Percentiles rank a stretch among this genome's conserved stretches.
Evolutionary conservation across 2,113 vertebrate species (phyloP).

Genomic region (Sturnira hondurensis): DNA sequence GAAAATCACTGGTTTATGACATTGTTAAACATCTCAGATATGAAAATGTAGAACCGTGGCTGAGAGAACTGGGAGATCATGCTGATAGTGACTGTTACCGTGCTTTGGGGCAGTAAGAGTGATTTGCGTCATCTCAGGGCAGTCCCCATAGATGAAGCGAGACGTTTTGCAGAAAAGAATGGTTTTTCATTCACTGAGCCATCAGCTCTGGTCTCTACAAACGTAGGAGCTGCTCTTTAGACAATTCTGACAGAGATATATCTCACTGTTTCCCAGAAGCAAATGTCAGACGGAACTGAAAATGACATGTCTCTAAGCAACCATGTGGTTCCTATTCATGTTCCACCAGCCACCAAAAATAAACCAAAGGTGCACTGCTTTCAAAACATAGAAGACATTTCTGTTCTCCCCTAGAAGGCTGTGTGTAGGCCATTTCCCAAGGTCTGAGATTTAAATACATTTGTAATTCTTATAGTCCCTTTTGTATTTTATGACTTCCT

Average conservation of each 20-base stretch:
- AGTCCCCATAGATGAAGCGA: constrained; percentile 95
- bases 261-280: constrained; percentile 98
- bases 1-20: constrained; percentile 90
- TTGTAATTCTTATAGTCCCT: constrained; percentile 83
- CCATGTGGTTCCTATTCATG: constrained; percentile 99
- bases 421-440: constrained; percentile 84
- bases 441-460: constrained; percentile 85
- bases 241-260: constrained; percentile 90
- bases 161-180: constrained; percentile 87
- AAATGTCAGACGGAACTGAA: constrained; percentile 97
- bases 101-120: constrained; percentile 98
- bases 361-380: constrained; percentile 99
- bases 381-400: constrained; percentile 86
- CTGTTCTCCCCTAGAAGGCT: constrained; percentile 77
- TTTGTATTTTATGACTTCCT: constrained; percentile 78
- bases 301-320: constrained; percentile 97
- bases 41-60: constrained; percentile 96
- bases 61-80: constrained; percentile 96
- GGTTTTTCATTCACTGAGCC: not conserved
- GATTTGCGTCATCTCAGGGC: constrained; percentile 97
- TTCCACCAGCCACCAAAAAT: constrained; percentile 96
- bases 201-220: not conserved
- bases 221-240: not conserved
- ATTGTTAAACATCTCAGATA: constrained; percentile 98
- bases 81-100: constrained; percentile 98